Conservation (phyloP, 2,113 vertebrate species). For the Onychostoma macrolepis region DNA sequence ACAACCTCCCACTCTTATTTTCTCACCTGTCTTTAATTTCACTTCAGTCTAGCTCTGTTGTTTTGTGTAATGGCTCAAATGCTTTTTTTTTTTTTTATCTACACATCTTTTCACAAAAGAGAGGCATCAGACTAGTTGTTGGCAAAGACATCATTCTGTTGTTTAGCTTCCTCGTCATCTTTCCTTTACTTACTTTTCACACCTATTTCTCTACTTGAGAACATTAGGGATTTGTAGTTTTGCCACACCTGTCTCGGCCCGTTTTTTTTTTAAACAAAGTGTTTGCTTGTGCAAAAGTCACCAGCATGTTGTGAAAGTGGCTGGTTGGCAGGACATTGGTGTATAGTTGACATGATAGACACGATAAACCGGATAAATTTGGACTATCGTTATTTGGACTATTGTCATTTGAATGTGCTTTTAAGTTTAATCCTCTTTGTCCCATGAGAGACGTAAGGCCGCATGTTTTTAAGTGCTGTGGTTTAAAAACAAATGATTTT, state of each 20-base stretch:
- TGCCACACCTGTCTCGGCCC: background rate
- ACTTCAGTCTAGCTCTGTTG: background rate
- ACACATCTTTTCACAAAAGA: background rate
- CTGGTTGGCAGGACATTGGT: too few species aligned
- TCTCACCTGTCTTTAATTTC: constrained; percentile 37
- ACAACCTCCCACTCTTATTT: background rate
- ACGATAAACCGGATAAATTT: too few species aligned
- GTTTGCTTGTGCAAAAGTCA: background rate
- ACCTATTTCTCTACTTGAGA: background rate
- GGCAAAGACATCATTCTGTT: background rate
- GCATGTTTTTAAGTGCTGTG: too few species aligned
- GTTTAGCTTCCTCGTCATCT: background rate
- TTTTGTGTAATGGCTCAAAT: background rate
- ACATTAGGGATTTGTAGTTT: background rate
- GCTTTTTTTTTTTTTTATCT: background rate
- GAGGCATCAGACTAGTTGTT: background rate
- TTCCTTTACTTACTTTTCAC: background rate
- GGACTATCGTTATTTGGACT: too few species aligned
- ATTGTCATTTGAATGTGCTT: too few species aligned
- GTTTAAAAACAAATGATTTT: too few species aligned
- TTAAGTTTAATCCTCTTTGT: too few species aligned
- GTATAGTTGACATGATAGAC: too few species aligned
- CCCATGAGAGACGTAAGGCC: too few species aligned
- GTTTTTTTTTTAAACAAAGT: background rate
- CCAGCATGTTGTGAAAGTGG: too few species aligned